Percentiles rank a stretch among this genome's conserved stretches.
These are phyloP conservation scores for Platorchestia sp. DNA, from an alignment of 1,140 invertebrate genomes.

Conservation along the genomic window DNA sequence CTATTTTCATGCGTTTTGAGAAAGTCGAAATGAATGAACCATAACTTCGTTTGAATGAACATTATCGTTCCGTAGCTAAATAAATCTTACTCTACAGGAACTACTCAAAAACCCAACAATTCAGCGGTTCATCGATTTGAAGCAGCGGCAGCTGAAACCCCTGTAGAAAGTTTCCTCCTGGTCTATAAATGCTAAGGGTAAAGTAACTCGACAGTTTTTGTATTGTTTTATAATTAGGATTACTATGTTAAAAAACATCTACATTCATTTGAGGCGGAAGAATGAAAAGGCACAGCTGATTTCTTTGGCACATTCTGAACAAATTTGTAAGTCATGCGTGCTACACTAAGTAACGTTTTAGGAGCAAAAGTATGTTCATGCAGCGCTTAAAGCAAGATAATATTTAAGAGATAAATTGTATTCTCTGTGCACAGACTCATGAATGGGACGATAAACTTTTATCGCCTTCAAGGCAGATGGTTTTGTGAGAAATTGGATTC, in stretches of 20 bases:
- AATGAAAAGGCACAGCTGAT: not conserved
- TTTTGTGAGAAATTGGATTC: too few species aligned
- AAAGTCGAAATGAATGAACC: too few species aligned
- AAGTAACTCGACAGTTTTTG: not conserved
- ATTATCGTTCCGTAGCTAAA: too few species aligned
- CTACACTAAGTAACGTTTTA: not conserved
- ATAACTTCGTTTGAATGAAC: too few species aligned
- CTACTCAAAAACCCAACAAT: slow-evolving; percentile 17
- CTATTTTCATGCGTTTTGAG: too few species aligned
- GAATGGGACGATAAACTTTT: too few species aligned
- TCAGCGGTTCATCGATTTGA: slow-evolving; percentile 14
- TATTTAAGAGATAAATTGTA: not conserved
- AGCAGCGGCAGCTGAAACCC: slow-evolving; percentile 28
- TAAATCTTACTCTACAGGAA: not conserved
- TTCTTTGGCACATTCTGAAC: slow-evolving; percentile 15
- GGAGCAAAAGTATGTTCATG: not conserved
- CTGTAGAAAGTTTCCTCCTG: not conserved
- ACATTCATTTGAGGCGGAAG: slow-evolving; percentile 15
- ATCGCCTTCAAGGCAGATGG: too few species aligned
- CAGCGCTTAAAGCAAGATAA: not conserved
- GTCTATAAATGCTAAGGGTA: not conserved
- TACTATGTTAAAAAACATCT: not conserved
- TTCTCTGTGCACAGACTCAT: not conserved
- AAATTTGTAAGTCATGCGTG: not conserved
- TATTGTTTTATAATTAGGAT: not conserved